A percentile compares a stretch with the other conserved stretches of the same genome.
Conservation (phyloP, 1,140 invertebrate genomes). For the Drosophila bocqueti region DNA sequence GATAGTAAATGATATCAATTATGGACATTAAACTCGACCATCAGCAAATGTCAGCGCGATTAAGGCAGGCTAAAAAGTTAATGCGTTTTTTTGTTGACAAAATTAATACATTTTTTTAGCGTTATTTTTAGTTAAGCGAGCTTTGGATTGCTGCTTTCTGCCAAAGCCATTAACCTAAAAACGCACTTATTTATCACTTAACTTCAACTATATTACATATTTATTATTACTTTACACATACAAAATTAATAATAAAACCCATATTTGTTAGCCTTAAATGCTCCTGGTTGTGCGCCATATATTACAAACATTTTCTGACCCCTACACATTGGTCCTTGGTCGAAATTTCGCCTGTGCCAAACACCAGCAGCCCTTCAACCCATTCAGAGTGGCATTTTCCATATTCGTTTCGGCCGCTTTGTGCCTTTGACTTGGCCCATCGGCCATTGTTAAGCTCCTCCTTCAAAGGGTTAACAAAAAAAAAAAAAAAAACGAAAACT, state of each 20-base stretch:
- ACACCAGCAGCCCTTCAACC: conserved; percentile 9
- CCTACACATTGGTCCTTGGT: conserved; percentile 1
- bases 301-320: not conserved
- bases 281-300: not conserved
- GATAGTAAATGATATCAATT: conserved; percentile 40
- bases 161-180: not conserved
- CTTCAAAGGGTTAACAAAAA: conserved; percentile 10
- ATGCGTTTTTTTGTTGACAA: not conserved
- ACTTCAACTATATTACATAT: not conserved
- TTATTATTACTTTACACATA: not conserved
- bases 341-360: conserved; percentile 5
- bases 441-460: conserved; percentile 40
- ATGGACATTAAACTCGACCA: conserved; percentile 20
- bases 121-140: no score
- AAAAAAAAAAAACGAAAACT: not conserved
- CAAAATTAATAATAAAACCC: not conserved
- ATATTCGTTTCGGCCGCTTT: conserved; percentile 42
- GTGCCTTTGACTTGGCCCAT: conserved; percentile 39
- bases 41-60: conserved; percentile 10
- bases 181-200: no score
- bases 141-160: not conserved
- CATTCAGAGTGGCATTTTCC: conserved; percentile 30
- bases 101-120: not conserved
- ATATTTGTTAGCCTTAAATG: conserved; percentile 2
- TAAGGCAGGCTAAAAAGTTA: conserved; percentile 12